Evolutionary conservation across 1,140 invertebrate genomes (phyloP).

Genomic region (Drosophila pectinifera): DNA sequence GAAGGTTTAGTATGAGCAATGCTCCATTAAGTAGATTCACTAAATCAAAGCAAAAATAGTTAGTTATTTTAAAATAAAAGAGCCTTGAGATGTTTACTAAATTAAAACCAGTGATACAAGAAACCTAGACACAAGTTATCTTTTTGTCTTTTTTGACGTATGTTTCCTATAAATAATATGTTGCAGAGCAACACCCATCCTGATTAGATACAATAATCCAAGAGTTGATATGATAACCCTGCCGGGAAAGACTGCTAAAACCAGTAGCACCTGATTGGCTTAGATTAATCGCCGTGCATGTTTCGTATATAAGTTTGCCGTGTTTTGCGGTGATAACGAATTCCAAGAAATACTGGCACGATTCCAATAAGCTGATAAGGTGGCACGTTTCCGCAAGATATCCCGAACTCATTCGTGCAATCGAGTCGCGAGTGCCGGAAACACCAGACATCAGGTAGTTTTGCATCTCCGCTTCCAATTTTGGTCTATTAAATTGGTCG

Average conservation of each 20-base stretch:
- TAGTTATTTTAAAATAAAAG: too few species aligned
- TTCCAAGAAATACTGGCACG: slow-evolving; percentile 45
- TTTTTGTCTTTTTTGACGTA: not conserved
- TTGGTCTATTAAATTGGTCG: slow-evolving; percentile 32
- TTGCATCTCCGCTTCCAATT: slow-evolving; percentile 24
- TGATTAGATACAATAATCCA: slow-evolving; percentile 9
- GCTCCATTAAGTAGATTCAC: not conserved
- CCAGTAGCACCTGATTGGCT: slow-evolving; percentile 6
- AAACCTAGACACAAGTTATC: not conserved
- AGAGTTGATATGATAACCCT: not conserved
- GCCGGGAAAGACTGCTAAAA: not conserved
- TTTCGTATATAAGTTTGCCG: slow-evolving; percentile 44
- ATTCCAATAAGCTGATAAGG: slow-evolving; percentile 52
- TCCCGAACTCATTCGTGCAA: slow-evolving; percentile 10
- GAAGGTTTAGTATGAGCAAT: not conserved
- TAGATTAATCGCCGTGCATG: slow-evolving; percentile 11
- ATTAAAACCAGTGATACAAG: too few species aligned
- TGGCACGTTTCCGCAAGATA: slow-evolving; percentile 37
- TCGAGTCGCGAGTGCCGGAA: slow-evolving; percentile 28
- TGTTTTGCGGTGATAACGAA: slow-evolving; percentile 46
- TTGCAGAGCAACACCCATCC: not conserved
- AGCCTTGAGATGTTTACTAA: too few species aligned
- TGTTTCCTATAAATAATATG: not conserved
- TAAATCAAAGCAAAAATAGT: too few species aligned
- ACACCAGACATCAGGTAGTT: slow-evolving; percentile 24